These are phyloP conservation scores for Probaryconus sp. DNA, from an alignment of 1,140 invertebrate species.

Conservation along the genomic window DNA sequence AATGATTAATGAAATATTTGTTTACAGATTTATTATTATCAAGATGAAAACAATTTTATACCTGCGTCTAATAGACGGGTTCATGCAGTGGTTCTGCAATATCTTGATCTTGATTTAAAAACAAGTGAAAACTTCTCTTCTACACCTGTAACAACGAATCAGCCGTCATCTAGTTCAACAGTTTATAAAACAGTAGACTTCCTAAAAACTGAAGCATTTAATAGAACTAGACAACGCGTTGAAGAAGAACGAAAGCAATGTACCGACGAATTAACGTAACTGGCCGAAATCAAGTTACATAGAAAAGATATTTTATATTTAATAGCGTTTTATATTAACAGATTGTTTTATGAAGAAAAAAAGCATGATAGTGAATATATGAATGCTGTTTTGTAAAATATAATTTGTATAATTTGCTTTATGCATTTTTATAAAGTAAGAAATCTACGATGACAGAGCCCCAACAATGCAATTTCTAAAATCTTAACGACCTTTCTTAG, in stretches of 20 bases:
- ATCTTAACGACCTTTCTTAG: too few species aligned
- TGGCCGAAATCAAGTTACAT: background rate
- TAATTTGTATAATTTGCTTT: too few species aligned
- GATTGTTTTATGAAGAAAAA: too few species aligned
- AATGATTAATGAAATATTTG: too few species aligned
- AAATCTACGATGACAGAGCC: too few species aligned
- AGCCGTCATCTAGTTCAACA: slow-evolving; percentile 79
- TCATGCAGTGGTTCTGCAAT: slow-evolving; percentile 81
- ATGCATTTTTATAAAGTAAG: too few species aligned
- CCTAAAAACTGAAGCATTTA: slow-evolving; percentile 93
- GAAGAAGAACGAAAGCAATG: slow-evolving; percentile 81
- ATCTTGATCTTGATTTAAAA: slow-evolving; percentile 87
- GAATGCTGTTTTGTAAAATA: too few species aligned
- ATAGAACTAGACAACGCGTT: slow-evolving; percentile 89
- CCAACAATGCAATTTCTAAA: too few species aligned
- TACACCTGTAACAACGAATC: slow-evolving; percentile 66
- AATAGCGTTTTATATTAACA: too few species aligned
- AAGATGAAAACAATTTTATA: slow-evolving; percentile 73
- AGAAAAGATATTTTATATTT: slow-evolving; percentile 15
- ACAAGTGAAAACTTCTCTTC: slow-evolving; percentile 70
- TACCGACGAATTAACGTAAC: slow-evolving; percentile 72
- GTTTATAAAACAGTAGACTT: slow-evolving; percentile 95
- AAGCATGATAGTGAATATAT: too few species aligned
- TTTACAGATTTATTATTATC: slow-evolving; percentile 74
- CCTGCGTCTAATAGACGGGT: slow-evolving; percentile 70